Conservation (phyloP, 1,140 invertebrate genomes). For the Lepidotrigona ventralis region DNA sequence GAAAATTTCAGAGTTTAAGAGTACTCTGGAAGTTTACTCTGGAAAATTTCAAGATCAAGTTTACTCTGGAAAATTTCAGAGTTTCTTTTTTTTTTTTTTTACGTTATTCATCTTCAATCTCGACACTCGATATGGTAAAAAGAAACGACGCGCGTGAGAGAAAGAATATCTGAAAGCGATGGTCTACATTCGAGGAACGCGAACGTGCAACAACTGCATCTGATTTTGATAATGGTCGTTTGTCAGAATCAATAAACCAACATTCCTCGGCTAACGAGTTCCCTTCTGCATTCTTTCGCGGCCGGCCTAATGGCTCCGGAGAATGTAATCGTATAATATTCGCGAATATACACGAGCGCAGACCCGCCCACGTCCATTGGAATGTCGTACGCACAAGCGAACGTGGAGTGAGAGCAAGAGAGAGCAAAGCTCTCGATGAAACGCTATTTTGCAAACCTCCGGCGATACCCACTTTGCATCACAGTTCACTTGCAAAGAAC, state of each 20-base stretch:
- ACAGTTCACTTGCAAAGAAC: neutral
- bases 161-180: neutral
- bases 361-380: constrained; percentile 53
- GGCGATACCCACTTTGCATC: constrained; percentile 8
- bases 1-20: no score
- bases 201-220: constrained; percentile 23
- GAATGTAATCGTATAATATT: constrained; percentile 60
- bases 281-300: constrained; percentile 53
- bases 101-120: no score
- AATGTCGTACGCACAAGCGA: constrained; percentile 46
- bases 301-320: constrained; percentile 42
- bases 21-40: no score
- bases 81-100: no score
- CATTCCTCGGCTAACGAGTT: constrained; percentile 60
- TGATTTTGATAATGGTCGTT: constrained; percentile 35
- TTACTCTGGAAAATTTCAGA: no score
- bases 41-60: no score
- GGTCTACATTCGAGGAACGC: neutral
- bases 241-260: constrained; percentile 57
- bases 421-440: constrained; percentile 20
- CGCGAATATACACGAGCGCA: constrained; percentile 50
- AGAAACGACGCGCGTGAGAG: neutral
- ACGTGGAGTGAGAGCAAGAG: constrained; percentile 2
- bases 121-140: no score
- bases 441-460: constrained; percentile 41